Evolutionary conservation across 2,113 vertebrate genomes (phyloP).

Genomic region (Murina feae): DNA sequence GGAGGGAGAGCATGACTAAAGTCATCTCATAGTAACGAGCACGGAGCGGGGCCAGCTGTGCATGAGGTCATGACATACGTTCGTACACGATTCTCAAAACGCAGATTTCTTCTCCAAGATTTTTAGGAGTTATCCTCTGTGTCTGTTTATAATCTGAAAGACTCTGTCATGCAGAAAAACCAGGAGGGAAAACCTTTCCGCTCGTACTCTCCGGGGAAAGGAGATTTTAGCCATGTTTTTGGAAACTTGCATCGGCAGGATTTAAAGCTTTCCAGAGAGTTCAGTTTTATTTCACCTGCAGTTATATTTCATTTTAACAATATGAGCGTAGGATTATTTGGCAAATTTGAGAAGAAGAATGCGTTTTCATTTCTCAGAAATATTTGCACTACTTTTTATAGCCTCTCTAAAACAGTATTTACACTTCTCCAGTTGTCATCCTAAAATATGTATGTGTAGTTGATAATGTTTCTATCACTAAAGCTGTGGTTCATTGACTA

Average conservation of each 20-base stretch:
- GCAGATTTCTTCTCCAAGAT: slow-evolving; percentile 50
- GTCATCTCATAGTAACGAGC: slow-evolving; percentile 39
- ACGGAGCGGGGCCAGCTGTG: slow-evolving; percentile 54
- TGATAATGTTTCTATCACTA: background rate
- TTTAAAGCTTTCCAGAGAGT: slow-evolving; percentile 48
- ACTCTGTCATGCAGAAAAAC: slow-evolving; percentile 62
- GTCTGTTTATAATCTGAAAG: slow-evolving; percentile 68
- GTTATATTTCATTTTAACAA: slow-evolving; percentile 51
- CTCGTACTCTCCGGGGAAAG: slow-evolving; percentile 56
- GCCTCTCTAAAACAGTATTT: slow-evolving; percentile 15
- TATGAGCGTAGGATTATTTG: slow-evolving; percentile 37
- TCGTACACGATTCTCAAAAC: slow-evolving; percentile 19
- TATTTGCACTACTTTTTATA: slow-evolving; percentile 15
- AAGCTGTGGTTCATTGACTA: background rate
- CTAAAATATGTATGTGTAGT: background rate
- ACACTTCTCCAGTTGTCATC: background rate
- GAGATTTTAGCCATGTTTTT: slow-evolving; percentile 58
- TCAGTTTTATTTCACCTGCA: slow-evolving; percentile 38
- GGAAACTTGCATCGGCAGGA: slow-evolving; percentile 64
- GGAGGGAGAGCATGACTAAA: background rate
- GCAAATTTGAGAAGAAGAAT: slow-evolving; percentile 20
- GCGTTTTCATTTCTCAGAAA: slow-evolving; percentile 29
- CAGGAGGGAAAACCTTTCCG: slow-evolving; percentile 50
- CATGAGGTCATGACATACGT: slow-evolving; percentile 61
- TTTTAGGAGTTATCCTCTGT: slow-evolving; percentile 40